A percentile compares a stretch with the other conserved stretches of the same genome.
phyloP scores from a whole-genome alignment of 2,797 vertebrate genomes.

The Hafferia zeledoni region DNA sequence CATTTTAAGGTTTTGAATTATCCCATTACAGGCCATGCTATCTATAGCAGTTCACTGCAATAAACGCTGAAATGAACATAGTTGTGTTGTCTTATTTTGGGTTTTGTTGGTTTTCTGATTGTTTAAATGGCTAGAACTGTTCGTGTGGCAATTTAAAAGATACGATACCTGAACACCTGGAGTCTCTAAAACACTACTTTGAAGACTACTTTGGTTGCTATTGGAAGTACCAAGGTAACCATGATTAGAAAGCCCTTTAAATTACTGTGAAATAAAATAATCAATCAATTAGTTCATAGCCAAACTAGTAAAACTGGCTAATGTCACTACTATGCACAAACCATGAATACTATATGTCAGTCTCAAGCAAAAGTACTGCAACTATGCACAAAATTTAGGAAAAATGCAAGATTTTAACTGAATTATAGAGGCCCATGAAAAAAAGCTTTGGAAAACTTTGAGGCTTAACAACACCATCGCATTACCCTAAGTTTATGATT shows the following conservation, averaged over 20 bases:
- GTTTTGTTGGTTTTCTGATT: background rate
- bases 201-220: background rate
- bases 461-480: background rate
- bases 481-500: background rate
- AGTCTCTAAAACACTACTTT: background rate
- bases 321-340: background rate
- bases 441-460: background rate
- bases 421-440: background rate
- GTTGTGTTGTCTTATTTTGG: background rate
- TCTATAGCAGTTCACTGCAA: background rate
- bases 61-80: background rate
- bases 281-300: background rate
- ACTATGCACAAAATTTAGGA: background rate
- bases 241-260: background rate
- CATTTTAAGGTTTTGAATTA: background rate
- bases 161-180: background rate
- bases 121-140: background rate
- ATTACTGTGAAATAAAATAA: background rate
- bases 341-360: background rate
- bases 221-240: background rate
- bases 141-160: background rate
- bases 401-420: background rate
- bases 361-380: background rate
- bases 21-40: background rate
- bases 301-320: background rate